These are phyloP conservation scores for Cercopithecus mona DNA, from an alignment of 2,113 vertebrate species.

Conservation along the genomic window DNA sequence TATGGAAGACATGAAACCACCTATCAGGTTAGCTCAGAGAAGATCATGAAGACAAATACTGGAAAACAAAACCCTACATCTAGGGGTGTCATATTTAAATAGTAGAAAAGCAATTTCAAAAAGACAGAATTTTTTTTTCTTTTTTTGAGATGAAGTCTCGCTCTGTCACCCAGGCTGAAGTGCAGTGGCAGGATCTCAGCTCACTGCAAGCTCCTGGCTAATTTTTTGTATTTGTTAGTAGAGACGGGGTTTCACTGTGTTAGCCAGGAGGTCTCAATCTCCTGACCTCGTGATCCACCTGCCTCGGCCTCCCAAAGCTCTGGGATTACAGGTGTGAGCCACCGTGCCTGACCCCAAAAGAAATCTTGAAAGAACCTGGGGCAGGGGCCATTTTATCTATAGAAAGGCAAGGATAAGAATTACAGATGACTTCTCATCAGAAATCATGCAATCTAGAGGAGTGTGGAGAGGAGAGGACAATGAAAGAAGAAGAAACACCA, in stretches of 20 bases:
- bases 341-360: neutral
- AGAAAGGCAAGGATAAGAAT: neutral
- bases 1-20: neutral
- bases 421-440: neutral
- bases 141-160: too few species aligned
- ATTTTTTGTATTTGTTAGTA: too few species aligned
- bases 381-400: neutral
- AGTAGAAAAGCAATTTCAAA: neutral
- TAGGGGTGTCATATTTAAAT: neutral
- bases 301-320: too few species aligned
- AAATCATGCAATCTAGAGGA: neutral
- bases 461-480: neutral
- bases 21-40: neutral
- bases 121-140: neutral
- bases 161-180: too few species aligned
- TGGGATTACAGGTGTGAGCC: too few species aligned
- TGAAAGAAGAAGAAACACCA: neutral
- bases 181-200: too few species aligned
- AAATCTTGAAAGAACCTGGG: neutral
- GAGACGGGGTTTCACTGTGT: too few species aligned
- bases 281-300: fast-evolving
- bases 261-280: too few species aligned
- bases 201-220: too few species aligned
- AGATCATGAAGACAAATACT: neutral
- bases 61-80: neutral